A percentile compares a stretch with the other conserved stretches of the same genome.
Conservation (phyloP, 2,888 invertebrate genomes). For the Venusia cambrica region DNA sequence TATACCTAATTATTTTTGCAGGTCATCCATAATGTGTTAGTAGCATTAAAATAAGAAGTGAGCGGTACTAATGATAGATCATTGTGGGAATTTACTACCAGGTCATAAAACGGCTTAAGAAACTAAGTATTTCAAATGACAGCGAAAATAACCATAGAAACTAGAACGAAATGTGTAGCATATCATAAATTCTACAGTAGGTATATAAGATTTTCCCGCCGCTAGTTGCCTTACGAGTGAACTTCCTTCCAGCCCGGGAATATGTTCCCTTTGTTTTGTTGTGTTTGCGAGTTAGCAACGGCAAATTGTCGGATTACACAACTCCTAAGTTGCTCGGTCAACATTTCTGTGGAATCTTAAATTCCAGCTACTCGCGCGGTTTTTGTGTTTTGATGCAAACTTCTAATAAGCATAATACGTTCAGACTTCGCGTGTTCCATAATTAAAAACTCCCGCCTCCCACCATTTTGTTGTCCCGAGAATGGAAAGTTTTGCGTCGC, state of each 20-base stretch:
- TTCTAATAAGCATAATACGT: conserved; percentile 30
- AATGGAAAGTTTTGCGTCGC: conserved; percentile 52
- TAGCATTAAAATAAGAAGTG: too few species aligned
- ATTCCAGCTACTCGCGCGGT: conserved; percentile 48
- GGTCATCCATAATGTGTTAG: too few species aligned
- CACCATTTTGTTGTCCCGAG: conserved; percentile 44
- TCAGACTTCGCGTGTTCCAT: conserved; percentile 29
- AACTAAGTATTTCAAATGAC: conserved; percentile 60
- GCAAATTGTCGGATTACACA: conserved; percentile 76
- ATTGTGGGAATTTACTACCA: conserved; percentile 7
- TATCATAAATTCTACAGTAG: conserved; percentile 75
- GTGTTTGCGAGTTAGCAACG: conserved; percentile 73
- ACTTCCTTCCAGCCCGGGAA: conserved; percentile 72
- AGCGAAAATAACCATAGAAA: conserved; percentile 61
- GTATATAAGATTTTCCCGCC: conserved; percentile 71
- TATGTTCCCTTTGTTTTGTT: conserved; percentile 76
- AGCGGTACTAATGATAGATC: too few species aligned
- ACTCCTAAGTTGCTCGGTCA: conserved; percentile 73
- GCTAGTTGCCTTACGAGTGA: conserved; percentile 74
- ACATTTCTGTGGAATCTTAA: conserved; percentile 61
- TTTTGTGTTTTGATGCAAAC: conserved; percentile 57
- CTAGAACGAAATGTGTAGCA: conserved; percentile 57
- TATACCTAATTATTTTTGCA: too few species aligned
- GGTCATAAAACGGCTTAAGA: conserved; percentile 19
- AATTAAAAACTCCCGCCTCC: conserved; percentile 48